A percentile compares a stretch with the other conserved stretches of the same genome.
These are phyloP conservation scores for Cheirogaleus medius DNA, from an alignment of 2,113 vertebrate genomes.

Conservation along the genomic window DNA sequence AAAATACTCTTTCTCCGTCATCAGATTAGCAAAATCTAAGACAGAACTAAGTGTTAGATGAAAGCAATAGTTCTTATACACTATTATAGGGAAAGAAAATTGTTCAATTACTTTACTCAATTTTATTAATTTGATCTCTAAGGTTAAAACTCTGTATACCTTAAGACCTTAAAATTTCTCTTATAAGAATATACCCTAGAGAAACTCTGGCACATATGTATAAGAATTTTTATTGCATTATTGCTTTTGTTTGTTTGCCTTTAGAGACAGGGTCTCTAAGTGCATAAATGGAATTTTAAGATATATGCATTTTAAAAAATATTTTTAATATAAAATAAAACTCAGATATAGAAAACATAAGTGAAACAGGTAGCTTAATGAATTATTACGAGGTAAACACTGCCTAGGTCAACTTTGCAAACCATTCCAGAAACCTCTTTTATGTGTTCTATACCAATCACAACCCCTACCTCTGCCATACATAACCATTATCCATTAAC, in stretches of 20 bases:
- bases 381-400: background rate
- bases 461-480: background rate
- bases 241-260: no score
- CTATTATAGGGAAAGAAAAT: background rate
- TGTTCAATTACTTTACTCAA: background rate
- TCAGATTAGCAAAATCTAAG: background rate
- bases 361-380: background rate
- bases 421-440: background rate
- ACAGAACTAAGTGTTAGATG: background rate
- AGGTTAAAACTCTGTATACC: background rate
- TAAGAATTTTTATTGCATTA: constrained; percentile 15
- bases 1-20: background rate
- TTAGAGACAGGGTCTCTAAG: no score
- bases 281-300: background rate
- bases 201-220: background rate
- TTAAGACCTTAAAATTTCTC: background rate
- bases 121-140: background rate
- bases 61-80: background rate
- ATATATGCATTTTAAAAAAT: background rate
- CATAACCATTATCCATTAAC: background rate
- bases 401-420: background rate
- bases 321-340: background rate
- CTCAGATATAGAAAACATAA: background rate
- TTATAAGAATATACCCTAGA: background rate
- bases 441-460: background rate